phyloP scores from a whole-genome alignment of 2,888 invertebrate genomes.

The Pseudococcus jackbeardsleyi region DNA sequence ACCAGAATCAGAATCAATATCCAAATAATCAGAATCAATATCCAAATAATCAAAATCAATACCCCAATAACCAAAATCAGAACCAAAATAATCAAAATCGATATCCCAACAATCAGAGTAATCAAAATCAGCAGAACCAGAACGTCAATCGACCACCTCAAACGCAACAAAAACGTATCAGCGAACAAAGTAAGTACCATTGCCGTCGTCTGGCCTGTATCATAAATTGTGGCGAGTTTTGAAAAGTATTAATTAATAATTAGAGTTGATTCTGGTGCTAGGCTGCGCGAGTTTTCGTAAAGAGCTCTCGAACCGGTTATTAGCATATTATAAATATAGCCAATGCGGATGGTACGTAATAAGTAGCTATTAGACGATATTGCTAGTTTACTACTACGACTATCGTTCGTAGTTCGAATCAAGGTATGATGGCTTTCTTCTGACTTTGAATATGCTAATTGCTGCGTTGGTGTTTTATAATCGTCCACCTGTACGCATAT shows the following conservation, averaged over 20 bases:
- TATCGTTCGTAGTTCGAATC: not conserved
- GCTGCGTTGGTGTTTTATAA: no score
- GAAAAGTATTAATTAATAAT: not conserved
- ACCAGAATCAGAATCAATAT: not conserved
- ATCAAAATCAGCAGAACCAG: not conserved
- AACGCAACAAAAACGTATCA: conserved; percentile 45
- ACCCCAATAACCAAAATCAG: not conserved
- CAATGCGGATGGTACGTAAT: not conserved
- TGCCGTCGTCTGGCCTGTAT: not conserved
- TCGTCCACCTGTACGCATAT: no score
- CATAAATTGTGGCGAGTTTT: not conserved
- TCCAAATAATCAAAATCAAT: not conserved
- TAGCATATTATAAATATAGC: not conserved
- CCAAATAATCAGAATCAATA: not conserved
- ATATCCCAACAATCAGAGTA: not conserved
- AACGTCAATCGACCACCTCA: not conserved
- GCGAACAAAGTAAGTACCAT: conserved; percentile 54
- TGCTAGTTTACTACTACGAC: not conserved
- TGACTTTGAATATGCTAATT: no score
- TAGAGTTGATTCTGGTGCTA: not conserved
- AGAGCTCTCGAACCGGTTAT: not conserved
- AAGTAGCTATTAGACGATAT: not conserved
- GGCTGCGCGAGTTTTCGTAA: not conserved
- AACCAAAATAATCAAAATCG: not conserved
- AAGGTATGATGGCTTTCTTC: not conserved